Evolutionary conservation across 2,797 vertebrate genomes (phyloP), one percentile per base, ranked within the genome.

Genomic region (Channallabes apus): DNA sequence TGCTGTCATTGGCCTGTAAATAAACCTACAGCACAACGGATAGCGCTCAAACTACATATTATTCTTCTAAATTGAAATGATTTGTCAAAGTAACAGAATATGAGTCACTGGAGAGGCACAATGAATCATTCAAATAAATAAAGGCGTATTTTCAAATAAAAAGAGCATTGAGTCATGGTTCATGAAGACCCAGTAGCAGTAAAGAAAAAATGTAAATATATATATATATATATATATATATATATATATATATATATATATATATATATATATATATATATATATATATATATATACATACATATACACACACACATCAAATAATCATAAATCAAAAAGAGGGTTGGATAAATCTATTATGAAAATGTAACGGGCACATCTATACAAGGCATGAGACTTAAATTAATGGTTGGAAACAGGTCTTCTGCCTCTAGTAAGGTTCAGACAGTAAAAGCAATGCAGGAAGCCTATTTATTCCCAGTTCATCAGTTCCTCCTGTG

Each of bases 381-480:
- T 11, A 38, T 38, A 27, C 17, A 51, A 46, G 14, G 24, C 27
- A 65, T 9, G 14, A 24, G 38, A 29, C 11, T 35, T 6, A 61
- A 61, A 14, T 9, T 65, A 4, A 80, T 18, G 38, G 8, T 29
- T 27, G 59, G 35, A 17, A 51, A 51, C 29, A 4, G n/a, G 15
- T 65, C 61, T 80, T 17, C 61, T 29, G 41, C 9, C 17, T 80
- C 41, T 18, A 7, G 41, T 54, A n/a, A 29, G n/a, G 32, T 24
- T 61, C 14, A 2, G 27, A 12, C 75, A 32, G 41, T 80, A 22
- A 51, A 65, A 32, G 78, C 51, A 29, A 27, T 5, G n/a, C 62
- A 32, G n/a, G n/a, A 80, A 80, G 67, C 17, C 62, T 67, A 84
- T 87, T 51, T 51, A 85, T 73, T 82, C 61, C 35, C 78, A 32